Percentiles rank a stretch among this genome's conserved stretches.
Evolutionary conservation across 2,888 invertebrate species (phyloP).

Genomic region (Coenonympha glycerion): DNA sequence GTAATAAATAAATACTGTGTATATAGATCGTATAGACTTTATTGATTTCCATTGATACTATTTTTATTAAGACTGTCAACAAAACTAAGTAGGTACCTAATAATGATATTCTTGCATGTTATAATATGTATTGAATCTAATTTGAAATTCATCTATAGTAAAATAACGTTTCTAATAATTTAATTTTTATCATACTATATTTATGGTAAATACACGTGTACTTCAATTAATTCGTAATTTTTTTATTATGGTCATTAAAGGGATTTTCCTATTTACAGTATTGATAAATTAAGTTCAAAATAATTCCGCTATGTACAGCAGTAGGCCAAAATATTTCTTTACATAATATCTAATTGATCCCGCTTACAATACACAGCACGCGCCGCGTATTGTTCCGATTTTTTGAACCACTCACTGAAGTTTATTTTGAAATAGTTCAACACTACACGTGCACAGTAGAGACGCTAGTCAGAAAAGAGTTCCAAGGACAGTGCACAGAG

Average conservation of each 20-base stretch:
- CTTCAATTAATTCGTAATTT: slow-evolving; percentile 24
- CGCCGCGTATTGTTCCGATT: slow-evolving; percentile 26
- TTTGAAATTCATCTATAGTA: slow-evolving; percentile 27
- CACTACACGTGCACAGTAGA: slow-evolving; percentile 44
- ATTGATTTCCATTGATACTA: slow-evolving; percentile 34
- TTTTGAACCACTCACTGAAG: slow-evolving; percentile 28
- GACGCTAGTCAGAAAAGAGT: slow-evolving; percentile 48
- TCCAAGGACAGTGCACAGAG: slow-evolving; percentile 31
- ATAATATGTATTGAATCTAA: slow-evolving; percentile 31
- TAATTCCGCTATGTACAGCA: slow-evolving; percentile 46
- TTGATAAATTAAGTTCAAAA: slow-evolving; percentile 33
- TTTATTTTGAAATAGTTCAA: slow-evolving; percentile 27
- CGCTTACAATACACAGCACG: slow-evolving; percentile 53
- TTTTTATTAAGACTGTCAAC: slow-evolving; percentile 35
- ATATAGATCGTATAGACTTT: slow-evolving; percentile 25
- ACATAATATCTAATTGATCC: slow-evolving; percentile 72
- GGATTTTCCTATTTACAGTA: slow-evolving; percentile 38
- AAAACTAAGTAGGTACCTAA: slow-evolving; percentile 34
- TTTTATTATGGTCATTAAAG: too few species aligned
- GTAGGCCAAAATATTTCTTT: slow-evolving; percentile 48
- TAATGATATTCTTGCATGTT: slow-evolving; percentile 27
- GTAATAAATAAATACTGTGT: slow-evolving; percentile 21
- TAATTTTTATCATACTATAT: slow-evolving; percentile 13
- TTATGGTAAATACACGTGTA: slow-evolving; percentile 27
- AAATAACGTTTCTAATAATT: too few species aligned